These are phyloP conservation scores for Melanotaenia duboulayi DNA, from an alignment of 2,113 vertebrate species.

Conservation along the genomic window DNA sequence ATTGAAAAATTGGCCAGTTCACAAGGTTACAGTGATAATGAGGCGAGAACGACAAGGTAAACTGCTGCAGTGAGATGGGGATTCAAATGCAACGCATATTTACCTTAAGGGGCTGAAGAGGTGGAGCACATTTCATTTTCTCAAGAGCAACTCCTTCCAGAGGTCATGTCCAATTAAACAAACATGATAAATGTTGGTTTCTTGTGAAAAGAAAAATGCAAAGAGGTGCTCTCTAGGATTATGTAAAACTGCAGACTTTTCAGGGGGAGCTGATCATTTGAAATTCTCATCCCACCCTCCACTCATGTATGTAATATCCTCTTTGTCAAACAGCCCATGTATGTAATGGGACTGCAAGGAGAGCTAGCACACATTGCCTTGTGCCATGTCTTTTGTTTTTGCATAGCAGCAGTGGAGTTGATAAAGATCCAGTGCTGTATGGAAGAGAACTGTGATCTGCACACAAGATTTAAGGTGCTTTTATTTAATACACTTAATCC, in stretches of 20 bases:
- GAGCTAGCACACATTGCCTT: slow-evolving; percentile 14
- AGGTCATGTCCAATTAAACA: slow-evolving; percentile 73
- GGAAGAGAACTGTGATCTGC: slow-evolving; percentile 16
- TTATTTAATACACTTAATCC: too few species aligned
- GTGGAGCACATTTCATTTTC: slow-evolving; percentile 53
- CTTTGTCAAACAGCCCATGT: slow-evolving; percentile 52
- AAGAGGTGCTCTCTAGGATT: slow-evolving; percentile 8
- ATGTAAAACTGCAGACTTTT: slow-evolving; percentile 46
- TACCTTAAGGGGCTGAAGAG: slow-evolving; percentile 45
- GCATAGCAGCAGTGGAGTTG: slow-evolving; percentile 28
- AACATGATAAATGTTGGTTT: slow-evolving; percentile 57
- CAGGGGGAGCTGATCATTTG: slow-evolving; percentile 44
- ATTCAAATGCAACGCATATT: slow-evolving; percentile 56
- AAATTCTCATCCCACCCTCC: slow-evolving; percentile 18
- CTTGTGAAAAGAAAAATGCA: slow-evolving; percentile 34
- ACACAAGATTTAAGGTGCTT: not conserved
- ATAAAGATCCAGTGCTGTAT: slow-evolving; percentile 21
- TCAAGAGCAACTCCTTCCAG: slow-evolving; percentile 37
- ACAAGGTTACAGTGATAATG: slow-evolving; percentile 76
- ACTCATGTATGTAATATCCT: slow-evolving; percentile 36
- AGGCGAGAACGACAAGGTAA: slow-evolving; percentile 64
- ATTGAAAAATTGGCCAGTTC: slow-evolving; percentile 60
- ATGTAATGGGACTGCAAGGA: slow-evolving; percentile 45
- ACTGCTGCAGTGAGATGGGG: slow-evolving; percentile 49
- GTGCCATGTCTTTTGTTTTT: slow-evolving; percentile 18